Evolutionary conservation across 1,140 invertebrate species (phyloP), one percentile per base, ranked within the genome.

Genomic region (Saxidomus purpurata): DNA sequence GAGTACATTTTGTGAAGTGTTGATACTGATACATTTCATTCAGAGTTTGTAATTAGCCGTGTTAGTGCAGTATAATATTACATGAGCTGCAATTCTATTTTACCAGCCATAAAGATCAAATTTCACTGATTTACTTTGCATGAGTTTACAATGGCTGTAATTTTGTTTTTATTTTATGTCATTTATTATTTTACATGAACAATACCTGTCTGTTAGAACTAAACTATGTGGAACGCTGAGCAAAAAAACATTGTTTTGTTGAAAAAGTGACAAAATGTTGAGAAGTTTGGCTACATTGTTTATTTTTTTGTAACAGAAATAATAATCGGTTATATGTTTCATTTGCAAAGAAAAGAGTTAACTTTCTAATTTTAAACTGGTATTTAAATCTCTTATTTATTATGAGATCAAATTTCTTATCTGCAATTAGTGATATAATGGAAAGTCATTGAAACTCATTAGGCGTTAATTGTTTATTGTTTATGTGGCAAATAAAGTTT

Each of bases 381-480:
- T 36, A 38, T 40, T 71, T 40, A 38, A 71, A 71, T 36, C 22
- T 38, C 1, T 22, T 71, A 19, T 71, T 71, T 71, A 71, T 38
- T 13, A 9, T 28, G 38, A 38, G 67, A 71, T 71, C 28, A 38
- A 71, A 63, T 71, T 71, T 71, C 67, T 38, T n/a, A 40, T 71
- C 17, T 71, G 67, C 22, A 71, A 71, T 63, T 63, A 63, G 59
- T 63, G 59, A 63, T 8, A 71, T 40, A 71, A 71, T 36, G 34
- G 34, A 71, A 15, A 4, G 67, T 71, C 43, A 38, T 71, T 71
- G 67, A 38, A 71, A 71, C 3, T 40, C 67, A 71, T 71, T 36
- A 71, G 17, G 67, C 67, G 36, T 71, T 71, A 71, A 71, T 71
- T 71, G 67, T 71, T 71, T 36, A 71, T 71, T 71, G 67, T 71